A percentile compares a stretch with the other conserved stretches of the same genome.
These are phyloP conservation scores for Leptoteleia sp. DNA, from an alignment of 1,140 invertebrate species.

Conservation along the genomic window DNA sequence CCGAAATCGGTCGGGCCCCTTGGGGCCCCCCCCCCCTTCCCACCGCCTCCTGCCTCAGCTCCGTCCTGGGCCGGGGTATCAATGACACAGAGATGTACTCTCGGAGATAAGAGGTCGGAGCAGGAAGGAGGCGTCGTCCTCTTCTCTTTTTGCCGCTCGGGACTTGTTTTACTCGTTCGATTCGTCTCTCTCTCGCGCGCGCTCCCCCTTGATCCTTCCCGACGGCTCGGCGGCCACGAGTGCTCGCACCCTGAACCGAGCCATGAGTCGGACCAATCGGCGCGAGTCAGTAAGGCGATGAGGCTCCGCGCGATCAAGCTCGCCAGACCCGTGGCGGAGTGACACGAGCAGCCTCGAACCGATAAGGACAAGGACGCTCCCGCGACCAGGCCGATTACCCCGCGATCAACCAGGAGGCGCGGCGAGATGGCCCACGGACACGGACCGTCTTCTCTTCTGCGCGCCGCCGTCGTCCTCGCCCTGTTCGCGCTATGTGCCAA, in stretches of 20 bases:
- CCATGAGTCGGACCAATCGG: too few species aligned
- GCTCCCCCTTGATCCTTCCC: constrained; percentile 38
- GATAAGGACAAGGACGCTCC: constrained; percentile 40
- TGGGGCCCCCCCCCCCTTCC: too few species aligned
- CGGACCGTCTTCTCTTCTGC: constrained; percentile 40
- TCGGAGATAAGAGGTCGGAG: constrained; percentile 37
- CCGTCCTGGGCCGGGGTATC: constrained; percentile 11
- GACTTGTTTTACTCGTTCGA: constrained; percentile 64
- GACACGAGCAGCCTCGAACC: constrained; percentile 44
- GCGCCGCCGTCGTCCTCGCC: constrained; percentile 43
- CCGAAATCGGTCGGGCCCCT: too few species aligned
- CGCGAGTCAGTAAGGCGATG: constrained; percentile 75
- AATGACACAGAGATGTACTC: constrained; percentile 46
- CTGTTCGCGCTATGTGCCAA: constrained; percentile 29
- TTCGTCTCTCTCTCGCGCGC: constrained; percentile 46
- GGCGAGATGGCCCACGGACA: constrained; percentile 42
- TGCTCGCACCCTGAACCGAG: constrained; percentile 69
- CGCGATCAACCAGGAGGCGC: constrained; percentile 44
- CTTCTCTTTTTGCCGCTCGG: constrained; percentile 53
- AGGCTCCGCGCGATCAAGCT: constrained; percentile 72
- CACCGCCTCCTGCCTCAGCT: too few species aligned
- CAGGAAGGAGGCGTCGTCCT: constrained; percentile 52
- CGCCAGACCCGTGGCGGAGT: constrained; percentile 74
- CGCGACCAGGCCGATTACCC: constrained; percentile 42
- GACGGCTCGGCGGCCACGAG: constrained; percentile 22